Conservation (phyloP, 2,113 vertebrate genomes). For the Crotalus tigris region DNA sequence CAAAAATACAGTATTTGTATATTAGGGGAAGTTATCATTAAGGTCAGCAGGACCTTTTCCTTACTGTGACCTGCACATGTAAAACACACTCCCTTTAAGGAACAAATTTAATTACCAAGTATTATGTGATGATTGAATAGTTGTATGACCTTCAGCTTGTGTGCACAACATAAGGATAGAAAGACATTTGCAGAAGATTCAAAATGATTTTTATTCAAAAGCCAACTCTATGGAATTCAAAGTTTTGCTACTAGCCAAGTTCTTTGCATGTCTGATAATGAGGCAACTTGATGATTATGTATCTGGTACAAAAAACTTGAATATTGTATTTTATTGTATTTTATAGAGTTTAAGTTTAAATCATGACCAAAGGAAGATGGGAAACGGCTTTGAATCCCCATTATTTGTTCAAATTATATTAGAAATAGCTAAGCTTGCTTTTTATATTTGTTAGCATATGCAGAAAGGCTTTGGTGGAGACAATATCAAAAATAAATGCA, state of each 20-base stretch:
- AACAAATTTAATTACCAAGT: slow-evolving; percentile 66
- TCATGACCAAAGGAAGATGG: background rate
- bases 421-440: background rate
- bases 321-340: background rate
- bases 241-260: background rate
- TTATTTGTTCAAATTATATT: background rate
- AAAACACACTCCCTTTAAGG: slow-evolving; percentile 58
- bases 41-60: slow-evolving; percentile 56
- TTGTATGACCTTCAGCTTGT: slow-evolving; percentile 23
- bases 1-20: slow-evolving; percentile 38
- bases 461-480: background rate
- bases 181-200: slow-evolving; percentile 12
- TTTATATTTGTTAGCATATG: background rate
- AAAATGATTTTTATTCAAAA: background rate
- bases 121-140: slow-evolving; percentile 50
- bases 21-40: slow-evolving; percentile 62
- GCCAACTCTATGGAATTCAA: background rate
- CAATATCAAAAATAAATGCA: background rate
- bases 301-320: background rate
- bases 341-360: background rate
- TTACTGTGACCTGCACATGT: slow-evolving; percentile 57
- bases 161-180: slow-evolving; percentile 14
- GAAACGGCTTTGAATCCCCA: background rate
- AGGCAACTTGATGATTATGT: background rate
- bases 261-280: background rate